Evolutionary conservation across 2,113 vertebrate genomes (phyloP), one percentile per base, ranked within the genome.

Genomic region (Oryzias celebensis): DNA sequence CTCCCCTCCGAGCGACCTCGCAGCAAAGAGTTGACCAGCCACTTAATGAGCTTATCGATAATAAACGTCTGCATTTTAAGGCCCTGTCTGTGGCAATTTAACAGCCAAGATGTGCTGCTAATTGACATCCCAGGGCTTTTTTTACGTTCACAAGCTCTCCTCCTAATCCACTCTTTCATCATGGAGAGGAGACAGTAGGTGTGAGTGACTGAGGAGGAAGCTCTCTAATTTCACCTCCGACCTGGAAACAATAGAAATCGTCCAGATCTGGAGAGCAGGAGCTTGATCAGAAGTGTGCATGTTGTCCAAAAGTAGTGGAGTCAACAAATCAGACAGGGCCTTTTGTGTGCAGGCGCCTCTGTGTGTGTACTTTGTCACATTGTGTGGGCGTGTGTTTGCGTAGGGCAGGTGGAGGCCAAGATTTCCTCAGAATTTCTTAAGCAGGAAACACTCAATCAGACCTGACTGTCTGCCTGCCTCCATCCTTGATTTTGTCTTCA

Each of bases 401-500:
- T 68, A 70, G 68, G 73, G 71, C 75, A 78, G 70, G 53, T 62
- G 54, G 75, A 71, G 82, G 75, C 47, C 64, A 62, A 79, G 65
- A 71, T 78, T 75, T 72, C 75, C 70, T 52, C 57, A 46, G 57
- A 50, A 60, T 86, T 68, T 81, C 84, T 87, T 65, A 52, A 73
- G 73, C 80, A 87, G 84, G 87, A 90, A 85, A 85, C 82, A 68
- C 86, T 91, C 90, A 73, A 88, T 92, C 87, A 91, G 76, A 12
- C 52, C 65, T 68, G 57, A 81, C 69, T 75, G 62, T 82, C 68
- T 65, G 73, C 71, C 85, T 83, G 78, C 77, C 82, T 79, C 68
- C 73, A 75, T 78, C 88, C 86, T 10, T 83, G 87, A 90, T 91
- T 85, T 80, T 91, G 90, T 91, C 89, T 87, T 76, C 55, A 86